Percentiles rank a stretch among this genome's conserved stretches.
These are phyloP conservation scores for Dynastes maya DNA, from an alignment of 2,888 invertebrate genomes.

Conservation along the genomic window DNA sequence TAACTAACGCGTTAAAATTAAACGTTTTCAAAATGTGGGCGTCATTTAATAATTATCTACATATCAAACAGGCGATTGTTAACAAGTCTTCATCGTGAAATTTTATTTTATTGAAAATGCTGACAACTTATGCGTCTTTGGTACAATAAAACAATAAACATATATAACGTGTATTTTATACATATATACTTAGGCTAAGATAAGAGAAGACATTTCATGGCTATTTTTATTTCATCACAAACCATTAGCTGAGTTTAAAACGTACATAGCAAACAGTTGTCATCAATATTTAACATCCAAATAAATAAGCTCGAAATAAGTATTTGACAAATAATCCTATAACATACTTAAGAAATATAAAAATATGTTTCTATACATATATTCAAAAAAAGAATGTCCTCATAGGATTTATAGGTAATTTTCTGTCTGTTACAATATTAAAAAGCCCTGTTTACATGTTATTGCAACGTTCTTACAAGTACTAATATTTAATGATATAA, in stretches of 20 bases:
- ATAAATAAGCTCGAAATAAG: neutral
- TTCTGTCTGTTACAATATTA: neutral
- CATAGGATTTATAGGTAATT: constrained; percentile 20
- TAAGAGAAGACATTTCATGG: constrained; percentile 21
- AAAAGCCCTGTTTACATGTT: constrained; percentile 27
- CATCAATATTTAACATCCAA: neutral
- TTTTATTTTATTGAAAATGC: constrained; percentile 46
- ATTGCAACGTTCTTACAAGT: constrained; percentile 15
- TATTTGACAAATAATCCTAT: constrained; percentile 31
- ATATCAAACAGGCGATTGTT: too few relatives aligned
- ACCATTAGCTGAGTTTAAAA: neutral
- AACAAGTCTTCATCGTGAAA: neutral
- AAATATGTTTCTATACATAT: constrained; percentile 20
- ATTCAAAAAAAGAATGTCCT: constrained; percentile 18
- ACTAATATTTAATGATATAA: neutral
- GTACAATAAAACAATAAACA: constrained; percentile 47
- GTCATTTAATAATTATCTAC: too few relatives aligned
- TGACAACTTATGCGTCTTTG: constrained; percentile 44
- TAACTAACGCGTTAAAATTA: too few relatives aligned
- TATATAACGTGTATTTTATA: constrained; percentile 43
- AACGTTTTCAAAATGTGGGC: too few relatives aligned
- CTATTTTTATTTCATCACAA: constrained; percentile 20
- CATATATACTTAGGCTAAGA: constrained; percentile 3
- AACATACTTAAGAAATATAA: constrained; percentile 38
- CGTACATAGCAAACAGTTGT: neutral